A percentile compares a stretch with the other conserved stretches of the same genome.
Evolutionary conservation across 2,888 invertebrate species (phyloP).

Genomic region (Poecilobothrus nobilitatus): DNA sequence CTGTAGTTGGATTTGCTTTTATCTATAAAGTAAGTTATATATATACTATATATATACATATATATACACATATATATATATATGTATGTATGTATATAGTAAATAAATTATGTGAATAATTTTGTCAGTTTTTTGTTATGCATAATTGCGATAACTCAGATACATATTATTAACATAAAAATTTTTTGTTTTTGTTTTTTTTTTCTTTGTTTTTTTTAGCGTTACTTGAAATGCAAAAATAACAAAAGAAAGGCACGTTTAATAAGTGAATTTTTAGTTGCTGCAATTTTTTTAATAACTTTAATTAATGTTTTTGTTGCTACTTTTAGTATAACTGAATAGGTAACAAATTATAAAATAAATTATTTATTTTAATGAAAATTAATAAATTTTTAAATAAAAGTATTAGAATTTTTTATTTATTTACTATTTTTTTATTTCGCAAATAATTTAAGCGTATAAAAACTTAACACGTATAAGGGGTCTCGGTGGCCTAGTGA

Average conservation of each 20-base stretch:
- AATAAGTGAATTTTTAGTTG: conserved; percentile 55
- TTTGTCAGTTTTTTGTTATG: not conserved
- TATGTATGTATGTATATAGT: not conserved
- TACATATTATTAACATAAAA: not conserved
- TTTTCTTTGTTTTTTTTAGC: no score
- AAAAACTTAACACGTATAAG: no score
- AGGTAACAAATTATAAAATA: no score
- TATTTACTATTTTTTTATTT: no score
- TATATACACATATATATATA: not conserved
- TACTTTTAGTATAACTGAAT: conserved; percentile 40
- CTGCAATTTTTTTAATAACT: conserved; percentile 57
- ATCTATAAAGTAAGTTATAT: conserved; percentile 51
- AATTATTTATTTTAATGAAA: no score
- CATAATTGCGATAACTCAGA: no score
- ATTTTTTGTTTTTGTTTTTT: not conserved
- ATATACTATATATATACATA: no score
- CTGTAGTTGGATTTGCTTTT: conserved; percentile 53
- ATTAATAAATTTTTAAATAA: no score
- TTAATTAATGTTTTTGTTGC: conserved; percentile 62
- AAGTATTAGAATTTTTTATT: no score
- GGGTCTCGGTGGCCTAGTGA: no score
- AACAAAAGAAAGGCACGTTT: conserved; percentile 42
- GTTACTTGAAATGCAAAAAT: conserved; percentile 32
- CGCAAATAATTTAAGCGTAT: no score
- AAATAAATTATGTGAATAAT: no score